Percentiles rank a stretch among this genome's conserved stretches.
These are phyloP conservation scores for Siderastrea siderea DNA, from an alignment of 92 coral and sea anemone species.

Conservation along the genomic window DNA sequence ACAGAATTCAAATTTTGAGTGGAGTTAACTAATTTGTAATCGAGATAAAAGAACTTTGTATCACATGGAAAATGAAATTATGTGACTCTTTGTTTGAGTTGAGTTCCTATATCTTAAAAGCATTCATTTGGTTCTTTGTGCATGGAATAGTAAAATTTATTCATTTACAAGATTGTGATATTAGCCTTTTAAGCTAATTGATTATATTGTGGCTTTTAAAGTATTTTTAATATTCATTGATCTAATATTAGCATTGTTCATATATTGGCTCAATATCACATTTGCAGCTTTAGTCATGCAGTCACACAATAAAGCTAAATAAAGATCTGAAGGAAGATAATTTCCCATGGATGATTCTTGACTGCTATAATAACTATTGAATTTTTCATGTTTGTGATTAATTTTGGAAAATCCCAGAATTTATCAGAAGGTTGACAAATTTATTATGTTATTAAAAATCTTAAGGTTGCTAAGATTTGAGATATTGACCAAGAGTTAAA, in stretches of 20 bases:
- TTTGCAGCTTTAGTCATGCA: conserved; percentile 10
- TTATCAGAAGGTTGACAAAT: neutral
- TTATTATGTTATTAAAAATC: neutral
- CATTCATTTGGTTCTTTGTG: neutral
- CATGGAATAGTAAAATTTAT: neutral
- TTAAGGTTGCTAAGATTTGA: conserved; percentile 31
- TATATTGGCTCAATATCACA: conserved; percentile 25
- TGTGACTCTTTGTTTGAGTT: neutral
- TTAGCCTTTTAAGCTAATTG: conserved; percentile 27
- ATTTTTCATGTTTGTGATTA: neutral
- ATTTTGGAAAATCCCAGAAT: neutral
- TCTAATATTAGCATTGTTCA: neutral
- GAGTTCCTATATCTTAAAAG: neutral
- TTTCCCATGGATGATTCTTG: neutral
- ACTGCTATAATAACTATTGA: neutral
- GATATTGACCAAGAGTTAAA: conserved; percentile 25
- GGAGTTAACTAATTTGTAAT: too few species aligned
- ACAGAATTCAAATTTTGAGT: too few species aligned
- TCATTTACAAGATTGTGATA: conserved; percentile 17
- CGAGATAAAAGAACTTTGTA: too few species aligned
- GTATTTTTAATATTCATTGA: conserved; percentile 1
- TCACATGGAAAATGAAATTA: neutral
- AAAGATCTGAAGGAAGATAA: neutral
- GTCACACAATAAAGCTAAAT: conserved; percentile 23
- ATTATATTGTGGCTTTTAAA: conserved; percentile 13